These are phyloP conservation scores for Pipistrellus nathusii DNA, from an alignment of 2,797 vertebrate genomes.

Conservation along the genomic window DNA sequence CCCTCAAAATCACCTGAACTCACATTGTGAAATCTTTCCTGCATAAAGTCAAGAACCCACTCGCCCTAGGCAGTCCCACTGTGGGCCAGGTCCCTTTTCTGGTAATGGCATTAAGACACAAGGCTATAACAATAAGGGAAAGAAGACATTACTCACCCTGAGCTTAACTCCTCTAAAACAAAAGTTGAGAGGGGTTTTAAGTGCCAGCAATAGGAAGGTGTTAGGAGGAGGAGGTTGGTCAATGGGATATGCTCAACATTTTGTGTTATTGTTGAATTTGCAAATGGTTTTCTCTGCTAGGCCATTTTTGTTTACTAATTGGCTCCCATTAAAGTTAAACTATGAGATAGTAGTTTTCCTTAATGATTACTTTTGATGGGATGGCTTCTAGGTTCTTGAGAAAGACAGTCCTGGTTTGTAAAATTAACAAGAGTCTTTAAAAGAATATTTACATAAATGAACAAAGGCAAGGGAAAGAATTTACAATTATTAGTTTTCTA, in stretches of 20 bases:
- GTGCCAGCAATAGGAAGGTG: background rate
- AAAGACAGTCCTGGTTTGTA: background rate
- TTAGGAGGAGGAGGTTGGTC: background rate
- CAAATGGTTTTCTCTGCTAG: background rate
- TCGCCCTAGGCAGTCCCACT: background rate
- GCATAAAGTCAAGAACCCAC: background rate
- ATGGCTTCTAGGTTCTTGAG: background rate
- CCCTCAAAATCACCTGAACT: background rate
- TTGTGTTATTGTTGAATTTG: background rate
- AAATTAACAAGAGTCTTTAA: background rate
- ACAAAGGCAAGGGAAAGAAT: background rate
- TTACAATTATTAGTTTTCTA: background rate
- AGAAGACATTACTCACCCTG: background rate
- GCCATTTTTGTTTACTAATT: constrained; percentile 24
- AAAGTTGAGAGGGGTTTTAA: background rate
- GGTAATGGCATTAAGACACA: background rate
- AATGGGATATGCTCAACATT: background rate
- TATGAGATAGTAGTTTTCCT: background rate
- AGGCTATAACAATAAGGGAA: background rate
- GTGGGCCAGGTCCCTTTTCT: background rate
- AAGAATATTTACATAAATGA: background rate
- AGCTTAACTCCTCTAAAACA: background rate
- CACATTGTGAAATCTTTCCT: background rate
- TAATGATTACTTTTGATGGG: background rate
- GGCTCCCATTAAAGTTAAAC: background rate